Evolutionary conservation across 2,888 invertebrate species (phyloP).

Genomic region (Drosophila mercatorum): DNA sequence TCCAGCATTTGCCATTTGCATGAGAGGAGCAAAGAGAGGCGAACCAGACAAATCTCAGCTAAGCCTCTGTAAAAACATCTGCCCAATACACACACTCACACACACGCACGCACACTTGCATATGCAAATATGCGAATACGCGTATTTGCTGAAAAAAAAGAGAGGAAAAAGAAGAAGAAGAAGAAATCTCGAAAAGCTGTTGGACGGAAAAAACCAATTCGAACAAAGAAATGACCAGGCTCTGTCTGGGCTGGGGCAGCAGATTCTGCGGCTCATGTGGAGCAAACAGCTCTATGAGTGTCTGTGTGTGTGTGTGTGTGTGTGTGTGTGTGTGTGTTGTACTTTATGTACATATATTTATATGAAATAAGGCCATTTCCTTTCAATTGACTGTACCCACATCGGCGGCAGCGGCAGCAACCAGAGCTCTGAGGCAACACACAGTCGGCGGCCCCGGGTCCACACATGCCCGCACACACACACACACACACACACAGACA

Average conservation of each 20-base stretch:
- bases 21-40: constrained; percentile 27
- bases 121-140: constrained; percentile 20
- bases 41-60: constrained; percentile 66
- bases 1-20: constrained; percentile 53
- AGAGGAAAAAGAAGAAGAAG: no score
- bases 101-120: constrained; percentile 20
- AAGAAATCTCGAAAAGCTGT: constrained; percentile 43
- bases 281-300: constrained; percentile 29
- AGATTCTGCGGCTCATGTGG: constrained; percentile 61
- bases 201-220: constrained; percentile 73
- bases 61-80: constrained; percentile 71
- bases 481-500: constrained; percentile 27
- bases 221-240: constrained; percentile 80
- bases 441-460: constrained; percentile 64
- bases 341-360: constrained; percentile 79
- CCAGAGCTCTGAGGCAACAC: constrained; percentile 58
- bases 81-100: constrained; percentile 49
- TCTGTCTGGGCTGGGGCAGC: constrained; percentile 38
- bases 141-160: constrained; percentile 26
- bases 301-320: constrained; percentile 17
- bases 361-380: constrained; percentile 81
- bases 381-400: constrained; percentile 80
- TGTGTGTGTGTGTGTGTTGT: constrained; percentile 57
- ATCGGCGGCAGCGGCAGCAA: constrained; percentile 56
- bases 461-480: constrained; percentile 61